phyloP scores from a whole-genome alignment of 1,140 invertebrate genomes.

The Euglossa dilemma region DNA sequence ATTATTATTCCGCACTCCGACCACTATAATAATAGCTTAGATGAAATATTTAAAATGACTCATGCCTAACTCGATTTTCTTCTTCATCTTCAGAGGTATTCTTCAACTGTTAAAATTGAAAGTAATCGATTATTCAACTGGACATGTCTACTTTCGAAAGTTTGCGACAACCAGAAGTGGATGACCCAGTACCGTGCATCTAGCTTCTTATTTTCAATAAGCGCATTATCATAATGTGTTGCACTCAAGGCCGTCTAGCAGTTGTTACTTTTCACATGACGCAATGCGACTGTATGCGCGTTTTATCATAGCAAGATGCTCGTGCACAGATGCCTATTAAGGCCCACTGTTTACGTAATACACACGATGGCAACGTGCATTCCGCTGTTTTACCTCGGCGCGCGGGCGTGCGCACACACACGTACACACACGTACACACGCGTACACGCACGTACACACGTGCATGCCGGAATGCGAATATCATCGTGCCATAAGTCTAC shows the following conservation, averaged over 20 bases:
- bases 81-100: background rate
- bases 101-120: background rate
- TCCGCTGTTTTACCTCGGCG: constrained; percentile 40
- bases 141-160: background rate
- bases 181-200: background rate
- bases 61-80: too few relatives aligned
- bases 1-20: background rate
- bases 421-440: background rate
- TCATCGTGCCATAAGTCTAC: constrained; percentile 47
- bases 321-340: constrained; percentile 30
- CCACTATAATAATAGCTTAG: background rate
- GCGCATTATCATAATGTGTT: constrained; percentile 17
- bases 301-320: constrained; percentile 44
- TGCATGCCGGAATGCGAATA: constrained; percentile 61
- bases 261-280: constrained; percentile 44
- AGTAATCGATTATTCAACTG: background rate
- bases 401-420: too few relatives aligned
- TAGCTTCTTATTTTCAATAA: constrained; percentile 1
- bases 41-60: background rate
- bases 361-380: constrained; percentile 28
- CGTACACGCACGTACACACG: background rate
- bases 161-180: background rate
- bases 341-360: constrained; percentile 38
- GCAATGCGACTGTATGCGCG: background rate
- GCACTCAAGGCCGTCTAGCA: constrained; percentile 20